Base-by-base conservation (phyloP, 2,888 invertebrate genomes). In the Chloroclystis v-ata region DNA sequence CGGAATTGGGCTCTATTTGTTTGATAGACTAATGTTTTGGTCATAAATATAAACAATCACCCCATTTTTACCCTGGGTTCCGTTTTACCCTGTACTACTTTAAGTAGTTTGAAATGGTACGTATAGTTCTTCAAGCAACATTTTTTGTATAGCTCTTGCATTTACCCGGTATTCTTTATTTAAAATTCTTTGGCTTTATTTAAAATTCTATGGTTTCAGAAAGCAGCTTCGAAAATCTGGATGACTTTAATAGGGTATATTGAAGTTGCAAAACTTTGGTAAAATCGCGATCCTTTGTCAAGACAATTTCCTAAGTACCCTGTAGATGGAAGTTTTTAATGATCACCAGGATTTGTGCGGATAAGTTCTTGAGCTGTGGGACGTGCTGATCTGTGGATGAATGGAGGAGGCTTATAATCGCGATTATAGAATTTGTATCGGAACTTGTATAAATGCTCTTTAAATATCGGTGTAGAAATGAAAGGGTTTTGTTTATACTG, bases 291-390 rank as follows among this genome's bases (percentile, higher is more conserved):
- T 50, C 38, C 41, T 43, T 50, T 46, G 49, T 50, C 49, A 48
- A 41, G 50, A 51, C 41, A 47, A 54, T 54, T 45, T 47, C 41
- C 38, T 38, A 49, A 51, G 51, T 46, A 51, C 46, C 46, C 32
- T 43, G 6, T 35, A 10, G 37, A 48, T n/a, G 12, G 25, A 54
- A 54, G 40, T 54, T 51, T 54, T 46, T 54, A 54, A 54, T 54
- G 54, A 54, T 54, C 51, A 28, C 38, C 14, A n/a, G 33, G 41
- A 43, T 47, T 33, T 37, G 37, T 24, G 14, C 1, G 28, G 32
- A 20, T 33, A 33, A 10, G 10, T 20, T 33, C 9, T 9, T 33
- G 6, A 33, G 16, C 14, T 10, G 10, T 14, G n/a, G 16, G 10
- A 33, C 10, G 20, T 32, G 14, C 32, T 14, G 9, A 4, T 20